A percentile compares a stretch with the other conserved stretches of the same genome.
phyloP scores from a whole-genome alignment of 2,113 vertebrate genomes.

The Carlito syrichta region DNA sequence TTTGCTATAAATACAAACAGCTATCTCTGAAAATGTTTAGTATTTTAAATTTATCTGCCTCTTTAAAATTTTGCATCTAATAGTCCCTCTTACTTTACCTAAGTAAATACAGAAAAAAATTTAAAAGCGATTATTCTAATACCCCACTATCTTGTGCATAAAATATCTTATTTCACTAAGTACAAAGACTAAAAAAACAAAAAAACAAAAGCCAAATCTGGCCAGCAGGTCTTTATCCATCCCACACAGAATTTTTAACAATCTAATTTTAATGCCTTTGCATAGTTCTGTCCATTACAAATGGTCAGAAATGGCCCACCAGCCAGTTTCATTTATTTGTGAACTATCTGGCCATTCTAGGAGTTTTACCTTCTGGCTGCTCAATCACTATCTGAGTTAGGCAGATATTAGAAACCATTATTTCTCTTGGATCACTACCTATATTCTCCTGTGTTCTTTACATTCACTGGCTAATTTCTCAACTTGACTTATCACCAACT shows the following conservation, averaged over 20 bases:
- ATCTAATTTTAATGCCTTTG: not conserved
- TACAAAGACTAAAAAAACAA: not conserved
- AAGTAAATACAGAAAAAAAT: not conserved
- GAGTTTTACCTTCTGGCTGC: not conserved
- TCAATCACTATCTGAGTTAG: not conserved
- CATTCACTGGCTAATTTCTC: not conserved
- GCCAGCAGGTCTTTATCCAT: not conserved
- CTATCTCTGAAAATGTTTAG: not conserved
- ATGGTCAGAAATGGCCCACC: no score
- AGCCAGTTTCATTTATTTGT: not conserved
- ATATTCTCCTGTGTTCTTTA: not conserved
- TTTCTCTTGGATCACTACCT: not conserved
- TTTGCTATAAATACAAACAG: not conserved
- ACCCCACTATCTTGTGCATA: not conserved
- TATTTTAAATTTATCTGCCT: slow-evolving; percentile 15
- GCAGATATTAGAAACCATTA: not conserved
- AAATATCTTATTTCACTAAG: not conserved
- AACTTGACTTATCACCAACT: not conserved
- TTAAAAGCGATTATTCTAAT: not conserved
- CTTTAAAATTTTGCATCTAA: not conserved
- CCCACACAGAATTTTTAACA: not conserved
- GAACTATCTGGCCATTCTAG: not conserved
- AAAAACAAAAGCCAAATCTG: not conserved
- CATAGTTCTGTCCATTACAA: not conserved
- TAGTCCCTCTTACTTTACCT: not conserved